phyloP scores from a whole-genome alignment of 2,888 invertebrate species.

The Acleris cristana region DNA sequence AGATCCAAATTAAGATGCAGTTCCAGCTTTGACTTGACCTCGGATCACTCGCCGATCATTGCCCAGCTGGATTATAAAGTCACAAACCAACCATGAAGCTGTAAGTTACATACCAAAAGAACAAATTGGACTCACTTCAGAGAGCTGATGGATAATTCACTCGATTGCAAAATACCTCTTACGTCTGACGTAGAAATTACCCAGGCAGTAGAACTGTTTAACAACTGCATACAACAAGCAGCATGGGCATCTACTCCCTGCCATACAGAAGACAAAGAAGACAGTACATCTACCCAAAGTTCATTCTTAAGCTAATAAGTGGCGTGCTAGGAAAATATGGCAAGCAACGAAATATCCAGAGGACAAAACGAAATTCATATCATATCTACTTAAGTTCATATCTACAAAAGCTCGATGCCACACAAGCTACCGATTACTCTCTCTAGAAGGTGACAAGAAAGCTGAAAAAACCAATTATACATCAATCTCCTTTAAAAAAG shows the following conservation, averaged over 20 bases:
- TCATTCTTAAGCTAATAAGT: background rate
- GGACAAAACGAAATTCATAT: slow-evolving; percentile 7
- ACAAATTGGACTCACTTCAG: slow-evolving; percentile 16
- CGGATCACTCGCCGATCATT: slow-evolving; percentile 19
- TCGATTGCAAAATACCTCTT: too few species aligned
- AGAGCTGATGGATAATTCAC: too few species aligned
- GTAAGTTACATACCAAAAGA: background rate
- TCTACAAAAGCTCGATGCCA: slow-evolving; percentile 33
- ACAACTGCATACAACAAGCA: too few species aligned
- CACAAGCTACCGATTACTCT: slow-evolving; percentile 37
- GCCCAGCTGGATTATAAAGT: background rate
- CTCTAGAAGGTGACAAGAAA: slow-evolving; percentile 43
- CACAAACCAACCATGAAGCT: too few species aligned
- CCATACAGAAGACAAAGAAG: too few species aligned
- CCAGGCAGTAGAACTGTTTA: too few species aligned
- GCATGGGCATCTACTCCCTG: too few species aligned
- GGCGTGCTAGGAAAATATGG: slow-evolving; percentile 10
- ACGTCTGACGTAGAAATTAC: too few species aligned
- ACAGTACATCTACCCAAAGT: slow-evolving; percentile 1
- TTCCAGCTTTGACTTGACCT: slow-evolving; percentile 6
- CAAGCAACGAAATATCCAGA: slow-evolving; percentile 3
- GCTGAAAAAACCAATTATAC: slow-evolving; percentile 32
- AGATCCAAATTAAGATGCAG: background rate
- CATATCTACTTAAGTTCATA: slow-evolving; percentile 10
- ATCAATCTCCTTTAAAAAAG: slow-evolving; percentile 24